These are phyloP conservation scores for Lepus americanus DNA, from an alignment of 2,113 vertebrate species.

Conservation along the genomic window DNA sequence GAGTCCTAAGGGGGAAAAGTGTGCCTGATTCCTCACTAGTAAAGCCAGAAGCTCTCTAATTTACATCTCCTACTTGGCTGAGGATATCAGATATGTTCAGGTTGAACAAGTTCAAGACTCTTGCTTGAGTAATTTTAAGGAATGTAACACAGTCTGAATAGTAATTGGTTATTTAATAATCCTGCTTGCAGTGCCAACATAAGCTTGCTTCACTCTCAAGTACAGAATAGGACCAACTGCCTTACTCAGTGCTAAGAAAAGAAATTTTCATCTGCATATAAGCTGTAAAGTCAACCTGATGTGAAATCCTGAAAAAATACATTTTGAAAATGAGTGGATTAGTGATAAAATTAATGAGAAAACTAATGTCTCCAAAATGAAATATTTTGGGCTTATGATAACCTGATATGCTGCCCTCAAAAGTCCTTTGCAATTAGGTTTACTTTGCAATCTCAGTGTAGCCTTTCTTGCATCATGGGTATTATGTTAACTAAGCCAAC, in stretches of 20 bases:
- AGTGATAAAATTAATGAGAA: slow-evolving; percentile 81
- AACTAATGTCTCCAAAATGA: slow-evolving; percentile 73
- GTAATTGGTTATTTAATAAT: slow-evolving; percentile 81
- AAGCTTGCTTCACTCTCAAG: slow-evolving; percentile 68
- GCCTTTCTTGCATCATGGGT: slow-evolving; percentile 8
- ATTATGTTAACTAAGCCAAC: slow-evolving; percentile 43
- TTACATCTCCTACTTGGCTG: slow-evolving; percentile 65
- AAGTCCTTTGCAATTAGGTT: slow-evolving; percentile 55
- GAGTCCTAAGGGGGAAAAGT: slow-evolving; percentile 6
- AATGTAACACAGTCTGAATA: slow-evolving; percentile 75
- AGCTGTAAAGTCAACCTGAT: slow-evolving; percentile 75
- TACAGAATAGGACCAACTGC: slow-evolving; percentile 55
- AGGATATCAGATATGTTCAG: slow-evolving; percentile 77
- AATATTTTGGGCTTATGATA: slow-evolving; percentile 70
- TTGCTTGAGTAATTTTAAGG: slow-evolving; percentile 79
- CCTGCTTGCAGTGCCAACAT: slow-evolving; percentile 45
- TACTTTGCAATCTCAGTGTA: neutral
- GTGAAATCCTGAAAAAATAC: slow-evolving; percentile 75
- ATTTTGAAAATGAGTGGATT: slow-evolving; percentile 78
- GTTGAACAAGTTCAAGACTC: slow-evolving; percentile 78
- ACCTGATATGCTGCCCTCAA: slow-evolving; percentile 67
- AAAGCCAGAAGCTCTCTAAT: slow-evolving; percentile 69
- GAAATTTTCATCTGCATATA: slow-evolving; percentile 63
- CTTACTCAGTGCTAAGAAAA: slow-evolving; percentile 47
- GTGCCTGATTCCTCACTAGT: slow-evolving; percentile 41